Evolutionary conservation across 1,140 invertebrate genomes (phyloP).

Genomic region (Palaemon carinicauda): DNA sequence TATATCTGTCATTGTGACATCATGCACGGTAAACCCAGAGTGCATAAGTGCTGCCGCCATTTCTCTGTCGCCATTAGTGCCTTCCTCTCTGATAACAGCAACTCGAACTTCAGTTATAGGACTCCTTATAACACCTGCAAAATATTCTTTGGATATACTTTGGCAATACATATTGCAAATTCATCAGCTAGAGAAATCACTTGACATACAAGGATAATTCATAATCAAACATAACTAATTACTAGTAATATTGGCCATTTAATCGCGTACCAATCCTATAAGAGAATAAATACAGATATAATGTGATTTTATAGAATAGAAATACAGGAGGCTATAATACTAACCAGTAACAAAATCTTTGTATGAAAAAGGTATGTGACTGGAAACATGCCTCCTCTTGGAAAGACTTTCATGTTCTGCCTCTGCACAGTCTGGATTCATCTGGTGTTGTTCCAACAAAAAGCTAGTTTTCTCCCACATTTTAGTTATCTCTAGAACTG

Average conservation of each 20-base stretch:
- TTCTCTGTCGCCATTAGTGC: conserved; percentile 95
- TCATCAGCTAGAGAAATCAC: no score
- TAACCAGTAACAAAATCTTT: conserved; percentile 30
- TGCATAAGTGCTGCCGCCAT: conserved; percentile 93
- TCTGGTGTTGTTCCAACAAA: conserved; percentile 84
- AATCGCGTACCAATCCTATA: not conserved
- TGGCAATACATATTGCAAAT: no score
- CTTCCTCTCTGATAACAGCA: conserved; percentile 95
- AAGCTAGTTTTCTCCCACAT: conserved; percentile 97
- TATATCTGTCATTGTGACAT: conserved; percentile 92
- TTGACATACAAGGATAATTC: no score
- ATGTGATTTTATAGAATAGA: no score
- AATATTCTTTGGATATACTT: not conserved
- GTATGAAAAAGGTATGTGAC: conserved; percentile 53
- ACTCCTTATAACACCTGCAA: conserved; percentile 9
- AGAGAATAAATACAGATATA: no score
- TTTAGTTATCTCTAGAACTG: conserved; percentile 75
- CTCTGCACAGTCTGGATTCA: conserved; percentile 78
- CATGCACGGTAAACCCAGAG: conserved; percentile 88
- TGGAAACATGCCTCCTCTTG: conserved; percentile 72
- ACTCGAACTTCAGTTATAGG: conserved; percentile 70
- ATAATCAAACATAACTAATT: no score
- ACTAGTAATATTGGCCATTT: not conserved
- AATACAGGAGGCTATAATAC: not conserved
- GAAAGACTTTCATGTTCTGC: conserved; percentile 76